Evolutionary conservation across 1,140 invertebrate species (phyloP), one percentile per base, ranked within the genome.

Genomic region (Drosophila santomea): DNA sequence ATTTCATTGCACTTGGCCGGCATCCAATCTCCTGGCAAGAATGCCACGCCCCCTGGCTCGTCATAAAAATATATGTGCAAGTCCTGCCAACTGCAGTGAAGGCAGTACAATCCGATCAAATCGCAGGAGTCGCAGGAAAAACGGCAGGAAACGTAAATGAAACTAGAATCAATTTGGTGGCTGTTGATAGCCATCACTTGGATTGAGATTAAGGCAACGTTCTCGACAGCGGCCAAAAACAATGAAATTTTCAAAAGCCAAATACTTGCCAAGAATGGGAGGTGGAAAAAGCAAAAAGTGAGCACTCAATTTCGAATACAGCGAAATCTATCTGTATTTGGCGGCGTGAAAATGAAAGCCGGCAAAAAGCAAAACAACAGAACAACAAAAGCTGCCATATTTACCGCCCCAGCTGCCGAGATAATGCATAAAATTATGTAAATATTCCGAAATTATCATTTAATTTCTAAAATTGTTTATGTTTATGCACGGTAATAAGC

Each of bases 381-480:
- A 35, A 32, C 43, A 71, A 50, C 51, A 71, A 48, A 41, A 35
- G 12, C 41, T 50, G 38, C 36, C 61, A 67, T 47, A 66, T 43
- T 66, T 48, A 43, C 67, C 28, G 35, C 38, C 38, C 54, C 59
- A 54, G 57, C 66, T 45, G 55, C 55, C 35, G 57, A 74, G 75
- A 86, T 88, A 88, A 84, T 88, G 83, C 80, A 89, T 84, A 89
- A 88, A 88, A 89, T 86, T 86, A 86, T 88, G 83, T 86, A 86
- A 86, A 86, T 86, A 89, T 89, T 89, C 68, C 35, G 36, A 88
- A 88, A 88, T 88, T 89, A 88, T 89, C 83, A 88, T 88, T 88
- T 88, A 88, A 88, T 88, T 88, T 88, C 83, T 83, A 89, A 89
- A 88, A 89, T 86, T 88, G 83, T 86, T 86, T 83, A 83, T 88